phyloP scores from a whole-genome alignment of 2,797 vertebrate species.

The Borostomias antarcticus region DNA sequence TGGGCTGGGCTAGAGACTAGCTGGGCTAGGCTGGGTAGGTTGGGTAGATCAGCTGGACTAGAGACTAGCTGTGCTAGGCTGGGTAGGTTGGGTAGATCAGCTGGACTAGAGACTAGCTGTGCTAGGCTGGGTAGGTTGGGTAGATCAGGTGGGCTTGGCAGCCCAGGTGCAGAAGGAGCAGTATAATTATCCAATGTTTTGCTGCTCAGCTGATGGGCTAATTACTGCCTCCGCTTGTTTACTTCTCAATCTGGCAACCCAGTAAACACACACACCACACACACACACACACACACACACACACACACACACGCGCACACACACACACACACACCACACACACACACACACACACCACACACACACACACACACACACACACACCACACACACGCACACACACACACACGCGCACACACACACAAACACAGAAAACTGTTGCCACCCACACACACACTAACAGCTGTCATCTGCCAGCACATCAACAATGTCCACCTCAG shows the following conservation, averaged over 20 bases:
- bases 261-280: slow-evolving; percentile 67
- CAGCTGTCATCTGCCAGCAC: slow-evolving; percentile 58
- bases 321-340: slow-evolving; percentile 18
- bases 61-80: slow-evolving; percentile 31
- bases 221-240: slow-evolving; percentile 78
- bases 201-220: slow-evolving; percentile 81
- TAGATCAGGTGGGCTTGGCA: slow-evolving; percentile 42
- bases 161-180: slow-evolving; percentile 69
- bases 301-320: slow-evolving; percentile 40
- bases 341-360: slow-evolving; percentile 51
- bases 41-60: slow-evolving; percentile 20
- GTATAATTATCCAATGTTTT: slow-evolving; percentile 81
- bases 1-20: slow-evolving; percentile 32
- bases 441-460: slow-evolving; percentile 33
- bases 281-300: slow-evolving; percentile 18
- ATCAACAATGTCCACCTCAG: slow-evolving; percentile 14
- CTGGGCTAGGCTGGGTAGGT: no score
- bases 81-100: no score
- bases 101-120: slow-evolving; percentile 28
- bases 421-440: slow-evolving; percentile 23
- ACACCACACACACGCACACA: no score
- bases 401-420: slow-evolving; percentile 48
- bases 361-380: slow-evolving; percentile 18
- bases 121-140: slow-evolving; percentile 32
- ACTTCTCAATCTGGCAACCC: slow-evolving; percentile 74